Conservation (phyloP, 2,113 vertebrate genomes). For the Oenanthe oenanthe region DNA sequence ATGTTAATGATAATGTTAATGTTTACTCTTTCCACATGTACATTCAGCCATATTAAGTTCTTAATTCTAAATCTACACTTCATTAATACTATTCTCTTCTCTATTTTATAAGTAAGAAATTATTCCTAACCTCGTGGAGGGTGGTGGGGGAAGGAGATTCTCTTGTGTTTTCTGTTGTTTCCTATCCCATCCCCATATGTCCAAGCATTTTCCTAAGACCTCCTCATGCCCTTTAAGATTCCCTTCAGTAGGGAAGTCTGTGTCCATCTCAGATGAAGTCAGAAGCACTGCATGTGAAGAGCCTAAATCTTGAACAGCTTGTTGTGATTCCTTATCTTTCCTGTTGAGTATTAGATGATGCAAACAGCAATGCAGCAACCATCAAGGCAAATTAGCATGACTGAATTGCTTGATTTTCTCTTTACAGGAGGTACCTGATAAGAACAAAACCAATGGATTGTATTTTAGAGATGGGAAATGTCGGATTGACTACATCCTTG, state of each 20-base stretch:
- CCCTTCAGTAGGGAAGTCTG: not conserved
- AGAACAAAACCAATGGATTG: constrained; percentile 82
- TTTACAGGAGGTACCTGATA: constrained; percentile 77
- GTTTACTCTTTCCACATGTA: not conserved
- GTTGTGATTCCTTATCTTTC: not conserved
- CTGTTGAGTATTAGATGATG: not conserved
- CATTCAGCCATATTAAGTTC: not conserved
- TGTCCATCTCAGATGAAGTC: not conserved
- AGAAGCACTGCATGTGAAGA: not conserved
- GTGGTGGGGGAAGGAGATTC: accelerated
- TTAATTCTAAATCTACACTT: not conserved
- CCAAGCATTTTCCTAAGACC: not conserved
- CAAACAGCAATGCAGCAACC: not conserved
- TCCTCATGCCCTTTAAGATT: not conserved
- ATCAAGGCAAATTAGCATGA: not conserved
- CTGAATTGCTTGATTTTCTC: constrained; percentile 28
- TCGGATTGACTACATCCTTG: constrained; percentile 92
- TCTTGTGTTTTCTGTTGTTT: not conserved
- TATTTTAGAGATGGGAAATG: constrained; percentile 91
- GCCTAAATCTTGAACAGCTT: not conserved
- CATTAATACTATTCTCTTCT: not conserved
- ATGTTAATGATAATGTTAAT: not conserved
- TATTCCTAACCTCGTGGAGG: not conserved
- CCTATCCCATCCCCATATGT: not conserved
- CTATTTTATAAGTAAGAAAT: not conserved